phyloP scores from a whole-genome alignment of 2,888 invertebrate species.

The Spisula subtruncata region DNA sequence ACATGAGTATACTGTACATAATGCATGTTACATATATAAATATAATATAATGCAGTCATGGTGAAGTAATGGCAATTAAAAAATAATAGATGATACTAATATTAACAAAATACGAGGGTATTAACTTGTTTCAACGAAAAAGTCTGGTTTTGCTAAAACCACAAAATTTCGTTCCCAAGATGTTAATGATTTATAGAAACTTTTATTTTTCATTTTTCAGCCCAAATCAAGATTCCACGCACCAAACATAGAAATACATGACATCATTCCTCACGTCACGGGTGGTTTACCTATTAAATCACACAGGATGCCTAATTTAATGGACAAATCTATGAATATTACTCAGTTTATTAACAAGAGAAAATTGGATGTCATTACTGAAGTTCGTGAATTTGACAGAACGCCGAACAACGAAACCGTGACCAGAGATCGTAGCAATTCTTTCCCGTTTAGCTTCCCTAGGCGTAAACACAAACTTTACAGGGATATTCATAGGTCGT shows the following conservation, averaged over 20 bases:
- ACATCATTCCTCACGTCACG: constrained; percentile 13
- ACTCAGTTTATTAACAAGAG: constrained; percentile 1
- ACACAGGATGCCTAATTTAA: background rate
- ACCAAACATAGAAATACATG: constrained; percentile 32
- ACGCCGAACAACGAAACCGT: background rate
- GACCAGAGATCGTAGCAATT: background rate
- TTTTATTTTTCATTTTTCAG: background rate
- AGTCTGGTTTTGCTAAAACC: no score
- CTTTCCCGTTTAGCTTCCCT: constrained; percentile 37
- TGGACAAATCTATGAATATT: background rate
- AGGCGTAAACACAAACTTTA: constrained; percentile 26
- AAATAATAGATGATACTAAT: no score
- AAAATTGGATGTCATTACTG: constrained; percentile 25
- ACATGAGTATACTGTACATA: no score
- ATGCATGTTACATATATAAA: no score
- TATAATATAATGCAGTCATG: no score
- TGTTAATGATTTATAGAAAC: no score
- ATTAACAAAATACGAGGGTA: no score
- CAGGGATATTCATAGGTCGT: constrained; percentile 14
- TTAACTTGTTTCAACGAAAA: no score
- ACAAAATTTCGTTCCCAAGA: no score
- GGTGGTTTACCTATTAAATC: background rate
- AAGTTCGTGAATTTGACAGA: background rate
- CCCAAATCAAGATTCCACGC: background rate
- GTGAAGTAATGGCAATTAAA: no score